phyloP scores from a whole-genome alignment of 2,113 vertebrate species.

The Lanius ludovicianus region DNA sequence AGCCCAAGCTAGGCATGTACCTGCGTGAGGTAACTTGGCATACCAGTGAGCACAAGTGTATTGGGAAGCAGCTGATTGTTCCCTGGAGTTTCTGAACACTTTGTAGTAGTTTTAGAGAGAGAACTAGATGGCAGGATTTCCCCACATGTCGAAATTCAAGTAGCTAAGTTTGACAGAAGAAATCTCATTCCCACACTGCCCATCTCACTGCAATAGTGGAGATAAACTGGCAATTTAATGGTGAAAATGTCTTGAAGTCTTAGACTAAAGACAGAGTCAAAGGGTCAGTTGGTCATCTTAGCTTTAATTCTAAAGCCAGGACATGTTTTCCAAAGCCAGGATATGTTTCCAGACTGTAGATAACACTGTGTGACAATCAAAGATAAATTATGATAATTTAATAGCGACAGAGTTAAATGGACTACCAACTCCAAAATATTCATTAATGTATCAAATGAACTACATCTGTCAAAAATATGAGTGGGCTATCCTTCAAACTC shows the following conservation, averaged over 20 bases:
- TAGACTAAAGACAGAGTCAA: neutral
- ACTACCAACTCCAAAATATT: neutral
- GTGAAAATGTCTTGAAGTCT: neutral
- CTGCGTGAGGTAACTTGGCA: neutral
- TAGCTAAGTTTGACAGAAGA: neutral
- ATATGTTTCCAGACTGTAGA: neutral
- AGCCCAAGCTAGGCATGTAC: neutral
- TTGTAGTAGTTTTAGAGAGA: neutral
- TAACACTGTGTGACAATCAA: neutral
- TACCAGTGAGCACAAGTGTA: neutral
- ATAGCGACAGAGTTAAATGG: neutral
- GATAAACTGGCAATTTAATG: neutral
- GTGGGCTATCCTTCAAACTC: neutral
- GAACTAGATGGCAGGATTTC: neutral
- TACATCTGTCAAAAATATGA: slow-evolving; percentile 21
- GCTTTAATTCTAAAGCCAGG: neutral
- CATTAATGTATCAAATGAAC: neutral
- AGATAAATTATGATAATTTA: slow-evolving; percentile 17
- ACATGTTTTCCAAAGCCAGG: neutral
- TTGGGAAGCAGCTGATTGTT: neutral
- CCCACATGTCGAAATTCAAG: neutral
- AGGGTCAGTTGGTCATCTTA: neutral
- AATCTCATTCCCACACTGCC: neutral
- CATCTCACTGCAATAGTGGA: neutral
- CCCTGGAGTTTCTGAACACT: neutral